These are phyloP conservation scores for Siniperca obscura DNA, from an alignment of 2,797 vertebrate species.

Conservation along the genomic window DNA sequence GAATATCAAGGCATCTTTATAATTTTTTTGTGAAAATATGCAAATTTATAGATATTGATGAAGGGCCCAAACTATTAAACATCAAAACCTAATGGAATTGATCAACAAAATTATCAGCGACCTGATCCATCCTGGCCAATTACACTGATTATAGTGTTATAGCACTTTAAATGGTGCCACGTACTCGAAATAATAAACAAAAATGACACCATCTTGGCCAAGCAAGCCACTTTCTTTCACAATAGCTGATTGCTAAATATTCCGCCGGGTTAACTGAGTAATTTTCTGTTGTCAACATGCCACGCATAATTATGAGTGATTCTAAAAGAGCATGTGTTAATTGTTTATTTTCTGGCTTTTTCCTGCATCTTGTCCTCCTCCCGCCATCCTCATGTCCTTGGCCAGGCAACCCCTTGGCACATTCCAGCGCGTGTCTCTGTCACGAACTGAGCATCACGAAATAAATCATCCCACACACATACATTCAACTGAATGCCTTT, in stretches of 20 bases:
- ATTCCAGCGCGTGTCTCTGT: slow-evolving; percentile 83
- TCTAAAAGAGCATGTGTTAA: slow-evolving; percentile 82
- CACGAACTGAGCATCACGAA: slow-evolving; percentile 82
- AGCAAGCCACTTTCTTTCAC: slow-evolving; percentile 66
- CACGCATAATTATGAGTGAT: slow-evolving; percentile 86
- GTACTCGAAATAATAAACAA: slow-evolving; percentile 53
- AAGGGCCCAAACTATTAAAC: not conserved
- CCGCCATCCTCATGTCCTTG: slow-evolving; percentile 82
- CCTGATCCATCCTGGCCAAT: not conserved
- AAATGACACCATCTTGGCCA: slow-evolving; percentile 50
- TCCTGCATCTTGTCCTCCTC: slow-evolving; percentile 52
- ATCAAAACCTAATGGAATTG: not conserved
- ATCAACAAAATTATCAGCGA: not conserved
- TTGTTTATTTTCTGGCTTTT: slow-evolving; percentile 81
- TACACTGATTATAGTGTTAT: slow-evolving; percentile 25
- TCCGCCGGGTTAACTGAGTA: slow-evolving; percentile 85
- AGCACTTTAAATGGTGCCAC: slow-evolving; percentile 42
- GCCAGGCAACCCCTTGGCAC: slow-evolving; percentile 75
- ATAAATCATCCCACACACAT: slow-evolving; percentile 85
- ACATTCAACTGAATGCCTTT: slow-evolving; percentile 80
- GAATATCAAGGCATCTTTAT: not conserved
- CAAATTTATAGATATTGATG: not conserved
- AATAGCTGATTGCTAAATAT: slow-evolving; percentile 85
- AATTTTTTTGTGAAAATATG: not conserved
- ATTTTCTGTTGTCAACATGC: slow-evolving; percentile 88